phyloP scores from a whole-genome alignment of 2,113 vertebrate genomes.

The Callorhinus ursinus region DNA sequence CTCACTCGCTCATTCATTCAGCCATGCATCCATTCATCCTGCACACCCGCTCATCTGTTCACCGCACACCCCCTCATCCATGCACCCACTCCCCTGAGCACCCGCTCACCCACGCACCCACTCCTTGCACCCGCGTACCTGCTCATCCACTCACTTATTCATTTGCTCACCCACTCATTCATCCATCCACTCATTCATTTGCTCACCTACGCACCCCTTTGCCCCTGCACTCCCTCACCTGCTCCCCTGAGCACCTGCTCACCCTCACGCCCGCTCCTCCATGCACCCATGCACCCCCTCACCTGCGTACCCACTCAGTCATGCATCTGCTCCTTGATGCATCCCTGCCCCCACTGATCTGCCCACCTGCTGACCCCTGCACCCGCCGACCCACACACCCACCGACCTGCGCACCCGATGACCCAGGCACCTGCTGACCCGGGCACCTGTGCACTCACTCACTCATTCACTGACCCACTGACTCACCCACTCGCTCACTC shows the following conservation, averaged over 20 bases:
- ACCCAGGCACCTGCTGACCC: not conserved
- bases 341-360: rapidly evolving
- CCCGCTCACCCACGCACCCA: too few relatives aligned
- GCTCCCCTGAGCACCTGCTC: too few relatives aligned
- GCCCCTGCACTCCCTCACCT: too few relatives aligned
- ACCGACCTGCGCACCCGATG: too few relatives aligned
- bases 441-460: not conserved
- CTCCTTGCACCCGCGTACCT: too few relatives aligned
- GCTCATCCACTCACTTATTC: too few relatives aligned
- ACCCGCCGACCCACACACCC: rapidly evolving
- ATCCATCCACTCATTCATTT: too few relatives aligned
- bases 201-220: rapidly evolving
- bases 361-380: rapidly evolving
- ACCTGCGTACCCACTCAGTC: not conserved
- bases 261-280: not conserved
- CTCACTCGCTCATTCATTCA: not conserved
- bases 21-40: too few relatives aligned
- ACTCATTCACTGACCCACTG: not conserved
- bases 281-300: rapidly evolving
- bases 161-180: too few relatives aligned
- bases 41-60: not conserved
- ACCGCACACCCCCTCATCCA: not conserved
- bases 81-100: not conserved
- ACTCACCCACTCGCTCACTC: rapidly evolving
- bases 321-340: too few relatives aligned